Base-by-base conservation (phyloP, 2,888 invertebrate genomes). In the Orthosia gracilis region DNA sequence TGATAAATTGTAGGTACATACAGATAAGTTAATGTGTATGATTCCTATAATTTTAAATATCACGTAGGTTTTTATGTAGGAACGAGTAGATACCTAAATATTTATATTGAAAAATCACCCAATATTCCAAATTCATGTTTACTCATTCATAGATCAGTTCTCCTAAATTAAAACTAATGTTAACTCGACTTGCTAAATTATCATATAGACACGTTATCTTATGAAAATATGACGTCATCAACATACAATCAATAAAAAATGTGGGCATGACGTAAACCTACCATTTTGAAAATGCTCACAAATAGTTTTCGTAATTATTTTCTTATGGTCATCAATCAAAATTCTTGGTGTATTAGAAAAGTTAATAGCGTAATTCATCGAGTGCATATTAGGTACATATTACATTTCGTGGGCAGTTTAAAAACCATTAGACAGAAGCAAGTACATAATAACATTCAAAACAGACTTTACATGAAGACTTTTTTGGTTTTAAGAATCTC, bases 221-320 rank as follows among this genome's bases (percentile, higher is more conserved):
- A 5, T 13, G n/a, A 45, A 23, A 45, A 55, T 21, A 76, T 76
- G 18, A 21, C 66, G 21, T 76, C 26, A 76, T 18, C 40, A 23
- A 63, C n/a, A 3, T 17, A 21, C 4, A 13, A 40, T 47, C 31
- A 13, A 21, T 21, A 11, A 3, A n/a, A 47, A 21, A 62, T 31
- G 0, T 12, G 5, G 2, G 2, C 26, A 21, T 12, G 4, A 59
- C 9, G n/a, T 61, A 13, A 21, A 13, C 5, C 4, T n/a, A 7
- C 4, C 3, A 7, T 21, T 15, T 1, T 11, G 2, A 15, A 45
- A n/a, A 11, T 40, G 13, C 0, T 17, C 5, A 45, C 3, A 17
- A n/a, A 23, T 4, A 69, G 0, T n/a, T 40, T 57, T n/a, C 57
- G 3, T 4, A 15, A 21, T 18, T 15, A 23, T 23, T 40, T 50